Evolutionary conservation across 2,113 vertebrate genomes (phyloP), one percentile per base, ranked within the genome.

Genomic region (Saimiri boliviensis): DNA sequence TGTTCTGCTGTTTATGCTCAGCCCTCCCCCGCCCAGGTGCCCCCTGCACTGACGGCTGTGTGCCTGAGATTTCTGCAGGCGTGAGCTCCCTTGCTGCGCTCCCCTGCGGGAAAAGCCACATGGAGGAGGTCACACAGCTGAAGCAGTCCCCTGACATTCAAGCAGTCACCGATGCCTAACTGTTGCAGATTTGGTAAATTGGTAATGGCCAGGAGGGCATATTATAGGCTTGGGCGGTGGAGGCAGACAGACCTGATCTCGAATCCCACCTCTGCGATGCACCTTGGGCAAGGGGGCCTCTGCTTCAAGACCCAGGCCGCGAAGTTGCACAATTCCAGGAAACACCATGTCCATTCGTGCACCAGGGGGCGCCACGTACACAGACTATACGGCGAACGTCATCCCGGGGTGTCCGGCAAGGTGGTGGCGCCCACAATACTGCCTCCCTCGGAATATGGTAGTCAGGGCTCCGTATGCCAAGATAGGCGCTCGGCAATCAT

Each of bases 351-450:
- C 66, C 3, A 0, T 8, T 9, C 45, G 32, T 20, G 54, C 32
- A 11, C 70, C 58, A 79, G 83, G 42, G 87, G 96, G 42, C 2
- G 27, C 92, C 37, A 63, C 4, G 35, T 47, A 35, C 45, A 73
- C 71, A 80, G 42, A 40, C 83, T 27, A 37, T 20, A 35, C 10
- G 10, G 58, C 70, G 52, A 58, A 42, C 0, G 3, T 25, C 8
- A 14, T 5, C 21, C 92, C 87, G 12, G 0, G 17, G 47, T 10
- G 60, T 63, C 71, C 73, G 56, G 52, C 20, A 8, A 71, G 19
- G 32, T 4, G 19, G 27, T 19, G n/a, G 6, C 0, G 0, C 16
- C 2, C 8, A 47, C 14, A 21, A 27, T 8, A 2, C 7, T 6
- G 0, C 27, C 20, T 27, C 27, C 37, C 32, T 16, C 12, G 13